Percentiles rank a stretch among this genome's conserved stretches.
Evolutionary conservation across 2,113 vertebrate species (phyloP).

Genomic region (Pedionomus torquatus): DNA sequence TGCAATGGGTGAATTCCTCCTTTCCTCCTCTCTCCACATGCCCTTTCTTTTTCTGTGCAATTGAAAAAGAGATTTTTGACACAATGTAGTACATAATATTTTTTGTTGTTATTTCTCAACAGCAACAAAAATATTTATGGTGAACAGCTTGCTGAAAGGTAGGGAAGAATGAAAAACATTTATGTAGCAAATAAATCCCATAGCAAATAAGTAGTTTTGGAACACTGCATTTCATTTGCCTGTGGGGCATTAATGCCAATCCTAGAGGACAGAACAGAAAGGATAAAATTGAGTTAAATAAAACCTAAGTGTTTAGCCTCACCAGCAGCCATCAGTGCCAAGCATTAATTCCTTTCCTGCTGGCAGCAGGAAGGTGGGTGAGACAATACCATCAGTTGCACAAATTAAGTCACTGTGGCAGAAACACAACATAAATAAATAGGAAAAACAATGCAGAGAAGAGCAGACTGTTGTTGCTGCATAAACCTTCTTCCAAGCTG

Average conservation of each 20-base stretch:
- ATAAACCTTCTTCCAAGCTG: slow-evolving; percentile 36
- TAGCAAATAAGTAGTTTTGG: slow-evolving; percentile 14
- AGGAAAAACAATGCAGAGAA: slow-evolving; percentile 6
- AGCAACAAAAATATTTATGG: not conserved
- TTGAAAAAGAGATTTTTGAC: not conserved
- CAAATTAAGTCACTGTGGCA: slow-evolving; percentile 66
- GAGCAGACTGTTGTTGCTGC: slow-evolving; percentile 21
- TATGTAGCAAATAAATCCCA: slow-evolving; percentile 33
- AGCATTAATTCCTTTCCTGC: slow-evolving; percentile 51
- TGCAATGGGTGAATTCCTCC: not conserved
- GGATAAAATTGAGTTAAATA: slow-evolving; percentile 51
- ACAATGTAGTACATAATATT: not conserved
- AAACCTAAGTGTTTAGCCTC: slow-evolving; percentile 48
- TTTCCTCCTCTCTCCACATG: not conserved
- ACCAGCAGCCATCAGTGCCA: slow-evolving; percentile 41
- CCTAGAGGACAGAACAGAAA: slow-evolving; percentile 28
- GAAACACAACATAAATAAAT: slow-evolving; percentile 45
- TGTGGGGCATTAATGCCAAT: slow-evolving; percentile 13
- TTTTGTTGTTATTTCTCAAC: not conserved
- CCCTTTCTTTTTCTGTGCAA: not conserved
- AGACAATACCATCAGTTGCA: slow-evolving; percentile 22
- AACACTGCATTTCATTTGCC: slow-evolving; percentile 24
- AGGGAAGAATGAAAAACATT: slow-evolving; percentile 10
- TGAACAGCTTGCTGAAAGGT: slow-evolving; percentile 3
- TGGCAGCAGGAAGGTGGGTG: slow-evolving; percentile 58